These are phyloP conservation scores for Xenopus tropicalis DNA, from an alignment of 2,113 vertebrate genomes.

Conservation along the genomic window UCB_Xtro_10.0 CM004449.2:100113001-100113500, in stretches of 20 bases:
- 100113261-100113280: slow-evolving; percentile 9
- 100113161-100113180: not conserved
- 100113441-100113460: slow-evolving; percentile 28
- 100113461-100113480: not conserved
- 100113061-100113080: too few relatives aligned
- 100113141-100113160: not conserved
- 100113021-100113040: too few relatives aligned
- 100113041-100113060: too few relatives aligned
- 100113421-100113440: not conserved
- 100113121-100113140: not conserved
- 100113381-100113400: slow-evolving; percentile 10
- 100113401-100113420: not conserved
- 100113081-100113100: not conserved
- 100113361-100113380: slow-evolving; percentile 6
- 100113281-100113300: slow-evolving; percentile 8
- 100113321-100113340: slow-evolving; percentile 15
- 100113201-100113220: not conserved
- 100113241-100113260: not conserved
- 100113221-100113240: not conserved
- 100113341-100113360: not conserved
- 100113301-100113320: slow-evolving; percentile 19
- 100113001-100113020: too few relatives aligned
- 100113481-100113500: not conserved
- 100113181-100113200: not conserved
- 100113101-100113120: not conserved